Evolutionary conservation across 1,140 invertebrate genomes (phyloP).

Genomic region (Drosophila ambigua): DNA sequence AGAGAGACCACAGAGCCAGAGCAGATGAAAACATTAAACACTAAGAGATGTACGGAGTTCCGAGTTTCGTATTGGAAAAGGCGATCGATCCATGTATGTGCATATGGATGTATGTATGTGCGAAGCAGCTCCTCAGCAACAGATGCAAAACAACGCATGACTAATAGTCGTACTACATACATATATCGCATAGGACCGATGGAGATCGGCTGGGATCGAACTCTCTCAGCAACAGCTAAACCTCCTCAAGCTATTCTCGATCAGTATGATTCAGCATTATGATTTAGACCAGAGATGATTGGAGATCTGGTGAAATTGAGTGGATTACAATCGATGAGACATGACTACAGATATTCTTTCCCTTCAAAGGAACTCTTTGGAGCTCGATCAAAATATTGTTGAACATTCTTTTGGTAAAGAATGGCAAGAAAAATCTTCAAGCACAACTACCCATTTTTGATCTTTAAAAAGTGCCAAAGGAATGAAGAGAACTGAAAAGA

Average conservation of each 20-base stretch:
- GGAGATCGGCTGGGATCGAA: conserved; percentile 1
- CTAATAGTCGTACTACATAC: conserved; percentile 7
- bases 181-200: neutral
- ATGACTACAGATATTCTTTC: no score
- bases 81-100: no score
- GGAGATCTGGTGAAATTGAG: neutral
- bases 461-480: no score
- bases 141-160: conserved; percentile 40
- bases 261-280: conserved; percentile 17
- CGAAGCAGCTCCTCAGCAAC: neutral
- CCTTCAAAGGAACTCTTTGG: no score
- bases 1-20: neutral
- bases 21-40: no score
- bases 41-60: no score
- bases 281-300: neutral
- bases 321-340: neutral
- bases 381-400: no score
- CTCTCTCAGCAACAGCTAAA: conserved; percentile 16
- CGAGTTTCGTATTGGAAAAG: neutral
- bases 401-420: no score
- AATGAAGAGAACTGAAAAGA: no score
- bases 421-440: no score
- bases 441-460: no score
- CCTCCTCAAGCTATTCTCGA: conserved; percentile 23
- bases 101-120: no score